Evolutionary conservation across 2,797 vertebrate genomes (phyloP), one percentile per base, ranked within the genome.

Genomic region (Pseudomugil gertrudae): DNA sequence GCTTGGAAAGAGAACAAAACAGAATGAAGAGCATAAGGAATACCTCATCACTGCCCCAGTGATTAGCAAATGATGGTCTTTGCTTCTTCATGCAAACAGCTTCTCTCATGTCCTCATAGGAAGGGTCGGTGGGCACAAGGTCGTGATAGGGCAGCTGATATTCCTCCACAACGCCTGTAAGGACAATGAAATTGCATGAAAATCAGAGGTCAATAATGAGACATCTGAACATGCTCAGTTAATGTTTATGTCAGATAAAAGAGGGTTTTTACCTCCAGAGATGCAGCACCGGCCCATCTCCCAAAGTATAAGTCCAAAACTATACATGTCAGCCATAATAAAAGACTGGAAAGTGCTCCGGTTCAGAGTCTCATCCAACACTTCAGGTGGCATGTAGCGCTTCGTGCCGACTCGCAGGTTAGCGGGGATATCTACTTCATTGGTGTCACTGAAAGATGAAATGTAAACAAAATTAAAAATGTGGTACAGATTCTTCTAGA

Each of bases 251-350:
- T 21, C n/a, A n/a, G 1, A 33, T 24, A 0, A 14, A 40, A 21
- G 7, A 13, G 13, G 33, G 27, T 43, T 4, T 84, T 94, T 80
- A 99, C 98, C 97, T 93, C 96, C 97, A 14, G 96, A 97, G 69
- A 96, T 94, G 72, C 98, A 98, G 83, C 96, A 94, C 65, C 96
- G 93, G 0, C 94, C 93, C 67, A 99, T 93, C 90, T 99, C 98
- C 98, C 98, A 99, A 23, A 98, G 90, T 80, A 99, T 98, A 61
- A 99, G 96, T 51, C 98, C 97, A 61, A 98, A 98, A 73, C 97
- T 99, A 81, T 99, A 99, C 96, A 99, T 99, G 89, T 99, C 98
- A 0, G 98, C 98, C 96, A 97, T 98, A 88, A 99, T 98, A 75
- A 97, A 99, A 0, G 97, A 99, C 90, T 99, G 97, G 66, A 99